phyloP scores from a whole-genome alignment of 1,140 invertebrate species.

The Anthonomus grandis region DNA sequence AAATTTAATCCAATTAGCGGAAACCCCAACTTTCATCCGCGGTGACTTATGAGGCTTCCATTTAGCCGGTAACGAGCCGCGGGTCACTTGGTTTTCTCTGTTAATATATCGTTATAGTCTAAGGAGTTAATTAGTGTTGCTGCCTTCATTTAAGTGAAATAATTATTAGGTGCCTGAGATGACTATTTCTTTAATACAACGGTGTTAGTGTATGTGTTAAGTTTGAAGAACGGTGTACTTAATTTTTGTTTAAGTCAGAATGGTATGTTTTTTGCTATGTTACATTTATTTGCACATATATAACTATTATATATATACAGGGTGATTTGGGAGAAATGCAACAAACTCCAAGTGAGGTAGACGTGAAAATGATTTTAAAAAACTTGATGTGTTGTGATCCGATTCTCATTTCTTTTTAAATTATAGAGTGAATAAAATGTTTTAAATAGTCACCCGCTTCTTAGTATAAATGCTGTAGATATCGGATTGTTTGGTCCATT shows the following conservation, averaged over 20 bases:
- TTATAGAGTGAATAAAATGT: too few relatives aligned
- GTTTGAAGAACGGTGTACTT: not conserved
- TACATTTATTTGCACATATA: too few relatives aligned
- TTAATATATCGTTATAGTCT: not conserved
- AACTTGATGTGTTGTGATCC: too few relatives aligned
- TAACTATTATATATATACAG: too few relatives aligned
- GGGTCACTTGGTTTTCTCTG: conserved; percentile 6
- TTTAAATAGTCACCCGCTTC: too few relatives aligned
- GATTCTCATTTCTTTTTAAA: too few relatives aligned
- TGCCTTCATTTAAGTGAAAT: conserved; percentile 6
- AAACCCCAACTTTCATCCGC: conserved; percentile 17
- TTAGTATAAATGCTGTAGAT: too few relatives aligned
- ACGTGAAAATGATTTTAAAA: too few relatives aligned
- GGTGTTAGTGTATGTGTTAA: too few relatives aligned
- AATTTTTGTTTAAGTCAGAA: not conserved
- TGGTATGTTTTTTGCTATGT: not conserved
- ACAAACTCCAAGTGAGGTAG: too few relatives aligned
- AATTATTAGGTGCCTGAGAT: not conserved
- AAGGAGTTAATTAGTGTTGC: conserved; percentile 9
- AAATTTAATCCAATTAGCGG: conserved; percentile 23
- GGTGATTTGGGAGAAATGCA: too few relatives aligned
- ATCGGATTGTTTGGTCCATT: too few relatives aligned
- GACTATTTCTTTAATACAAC: not conserved
- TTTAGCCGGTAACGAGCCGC: conserved; percentile 15
- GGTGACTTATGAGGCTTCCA: conserved; percentile 8